These are phyloP conservation scores for Paradoxurus hermaphroditus DNA, from an alignment of 2,113 vertebrate genomes.

Conservation along the genomic window DNA sequence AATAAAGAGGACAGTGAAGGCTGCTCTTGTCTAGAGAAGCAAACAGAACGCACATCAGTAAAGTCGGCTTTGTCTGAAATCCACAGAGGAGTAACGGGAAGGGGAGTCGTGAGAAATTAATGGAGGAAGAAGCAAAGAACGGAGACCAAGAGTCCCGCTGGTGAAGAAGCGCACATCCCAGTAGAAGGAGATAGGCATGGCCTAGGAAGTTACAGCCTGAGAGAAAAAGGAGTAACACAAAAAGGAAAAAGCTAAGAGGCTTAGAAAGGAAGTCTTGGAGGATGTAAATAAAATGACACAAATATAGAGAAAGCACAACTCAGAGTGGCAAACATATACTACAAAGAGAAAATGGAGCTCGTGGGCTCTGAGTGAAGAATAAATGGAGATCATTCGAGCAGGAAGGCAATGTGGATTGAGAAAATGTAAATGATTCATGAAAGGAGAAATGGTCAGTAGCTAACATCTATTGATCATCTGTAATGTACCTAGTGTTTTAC, in stretches of 20 bases:
- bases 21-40: background rate
- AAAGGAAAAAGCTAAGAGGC: background rate
- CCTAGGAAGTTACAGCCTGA: background rate
- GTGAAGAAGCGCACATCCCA: background rate
- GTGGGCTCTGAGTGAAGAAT: background rate
- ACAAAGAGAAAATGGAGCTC: background rate
- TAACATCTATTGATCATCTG: background rate
- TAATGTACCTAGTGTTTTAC: background rate
- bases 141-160: background rate
- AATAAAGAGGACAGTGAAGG: background rate
- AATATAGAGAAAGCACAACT: background rate
- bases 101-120: constrained; percentile 15
- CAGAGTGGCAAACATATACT: background rate
- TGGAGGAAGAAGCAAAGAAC: constrained; percentile 20
- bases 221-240: background rate
- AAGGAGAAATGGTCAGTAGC: background rate
- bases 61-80: background rate
- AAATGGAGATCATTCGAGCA: background rate
- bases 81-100: background rate
- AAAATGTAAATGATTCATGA: background rate
- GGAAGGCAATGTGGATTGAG: background rate
- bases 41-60: background rate
- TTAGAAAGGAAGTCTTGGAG: background rate
- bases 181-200: background rate
- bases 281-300: background rate